Conservation (phyloP, 1,140 invertebrate genomes). For the Drosophila pseudoananassae region DNA sequence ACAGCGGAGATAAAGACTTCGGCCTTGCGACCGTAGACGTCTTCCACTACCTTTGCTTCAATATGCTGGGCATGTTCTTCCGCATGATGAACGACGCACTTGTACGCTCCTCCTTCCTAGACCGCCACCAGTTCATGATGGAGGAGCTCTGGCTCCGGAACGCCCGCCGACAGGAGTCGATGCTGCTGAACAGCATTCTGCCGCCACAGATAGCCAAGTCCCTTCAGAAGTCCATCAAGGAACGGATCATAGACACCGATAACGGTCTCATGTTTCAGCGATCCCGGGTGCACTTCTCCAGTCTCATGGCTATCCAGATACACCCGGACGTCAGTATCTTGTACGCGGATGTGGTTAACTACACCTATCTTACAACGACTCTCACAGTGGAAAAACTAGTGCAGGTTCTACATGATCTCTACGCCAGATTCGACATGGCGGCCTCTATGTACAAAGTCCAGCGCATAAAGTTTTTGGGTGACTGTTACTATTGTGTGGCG, state of each 20-base stretch:
- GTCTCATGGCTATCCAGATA: slow-evolving; percentile 93
- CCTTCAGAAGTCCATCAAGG: slow-evolving; percentile 90
- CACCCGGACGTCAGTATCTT: slow-evolving; percentile 96
- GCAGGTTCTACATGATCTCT: slow-evolving; percentile 95
- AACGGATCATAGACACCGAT: slow-evolving; percentile 86
- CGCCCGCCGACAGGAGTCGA: slow-evolving; percentile 93
- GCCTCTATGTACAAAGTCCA: slow-evolving; percentile 89
- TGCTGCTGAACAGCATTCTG: slow-evolving; percentile 93
- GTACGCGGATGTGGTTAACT: slow-evolving; percentile 98
- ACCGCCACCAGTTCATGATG: slow-evolving; percentile 92
- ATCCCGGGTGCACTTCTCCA: slow-evolving; percentile 71
- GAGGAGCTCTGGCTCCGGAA: slow-evolving; percentile 91
- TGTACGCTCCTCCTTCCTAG: slow-evolving; percentile 93
- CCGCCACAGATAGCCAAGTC: slow-evolving; percentile 92
- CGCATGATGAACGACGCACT: slow-evolving; percentile 93
- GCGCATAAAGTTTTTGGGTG: slow-evolving; percentile 95
- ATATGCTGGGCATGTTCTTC: slow-evolving; percentile 93
- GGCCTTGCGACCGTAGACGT: slow-evolving; percentile 86
- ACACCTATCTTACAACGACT: slow-evolving; percentile 93
- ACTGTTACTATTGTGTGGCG: slow-evolving; percentile 96
- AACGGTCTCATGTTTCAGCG: background rate
- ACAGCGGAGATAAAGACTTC: background rate
- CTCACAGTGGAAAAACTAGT: slow-evolving; percentile 93
- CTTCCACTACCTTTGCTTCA: slow-evolving; percentile 90
- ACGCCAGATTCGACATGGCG: slow-evolving; percentile 96